Percentiles rank a stretch among this genome's conserved stretches.
phyloP scores from a whole-genome alignment of 1,140 invertebrate genomes.

The Calosoma granatense region DNA sequence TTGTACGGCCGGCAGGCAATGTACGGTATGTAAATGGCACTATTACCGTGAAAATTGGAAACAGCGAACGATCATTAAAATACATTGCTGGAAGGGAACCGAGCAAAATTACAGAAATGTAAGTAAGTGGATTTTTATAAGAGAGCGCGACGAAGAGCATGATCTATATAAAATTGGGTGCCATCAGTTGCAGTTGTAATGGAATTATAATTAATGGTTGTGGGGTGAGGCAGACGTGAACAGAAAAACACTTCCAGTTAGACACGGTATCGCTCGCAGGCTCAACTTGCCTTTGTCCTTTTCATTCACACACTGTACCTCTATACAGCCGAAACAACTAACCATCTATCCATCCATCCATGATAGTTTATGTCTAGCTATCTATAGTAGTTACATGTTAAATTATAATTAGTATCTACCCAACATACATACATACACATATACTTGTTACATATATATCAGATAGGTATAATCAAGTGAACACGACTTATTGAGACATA shows the following conservation, averaged over 20 bases:
- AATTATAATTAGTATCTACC: too few relatives aligned
- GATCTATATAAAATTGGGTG: slow-evolving; percentile 12
- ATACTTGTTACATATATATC: too few relatives aligned
- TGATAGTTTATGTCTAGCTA: too few relatives aligned
- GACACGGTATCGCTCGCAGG: background rate
- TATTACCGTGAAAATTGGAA: slow-evolving; percentile 7
- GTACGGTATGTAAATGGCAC: background rate
- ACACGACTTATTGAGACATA: too few relatives aligned
- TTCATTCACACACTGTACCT: too few relatives aligned
- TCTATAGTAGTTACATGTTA: too few relatives aligned
- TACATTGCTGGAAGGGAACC: background rate
- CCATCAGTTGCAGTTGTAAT: background rate
- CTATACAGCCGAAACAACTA: too few relatives aligned
- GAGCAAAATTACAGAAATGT: slow-evolving; percentile 4
- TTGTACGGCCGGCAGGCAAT: background rate
- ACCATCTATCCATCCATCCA: too few relatives aligned
- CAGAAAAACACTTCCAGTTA: background rate
- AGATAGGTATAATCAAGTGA: too few relatives aligned
- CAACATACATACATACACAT: too few relatives aligned
- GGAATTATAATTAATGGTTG: slow-evolving; percentile 9
- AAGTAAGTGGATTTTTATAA: slow-evolving; percentile 8
- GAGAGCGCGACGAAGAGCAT: background rate
- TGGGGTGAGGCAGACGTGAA: background rate
- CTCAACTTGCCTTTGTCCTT: too few relatives aligned
- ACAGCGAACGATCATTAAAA: background rate